These are phyloP conservation scores for Passer montanus DNA, from an alignment of 2,113 vertebrate species.

Conservation along the genomic window DNA sequence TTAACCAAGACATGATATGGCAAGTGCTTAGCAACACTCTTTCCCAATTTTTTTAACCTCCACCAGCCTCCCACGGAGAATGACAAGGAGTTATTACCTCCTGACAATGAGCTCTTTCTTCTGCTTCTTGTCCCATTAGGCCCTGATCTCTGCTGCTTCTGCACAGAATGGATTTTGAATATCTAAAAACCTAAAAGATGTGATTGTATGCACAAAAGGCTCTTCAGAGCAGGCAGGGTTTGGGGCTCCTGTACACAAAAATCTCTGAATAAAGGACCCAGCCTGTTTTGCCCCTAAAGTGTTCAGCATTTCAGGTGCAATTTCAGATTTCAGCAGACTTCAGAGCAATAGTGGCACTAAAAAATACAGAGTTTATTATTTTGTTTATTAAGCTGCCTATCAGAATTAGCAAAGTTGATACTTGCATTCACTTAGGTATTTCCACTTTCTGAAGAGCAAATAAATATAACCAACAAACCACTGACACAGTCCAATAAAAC, in stretches of 20 bases:
- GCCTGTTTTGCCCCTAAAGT: not conserved
- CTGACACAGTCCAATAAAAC: not conserved
- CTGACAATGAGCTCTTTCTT: conserved; percentile 67
- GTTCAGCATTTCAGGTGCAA: not conserved
- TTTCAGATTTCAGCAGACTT: not conserved
- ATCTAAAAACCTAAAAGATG: not conserved
- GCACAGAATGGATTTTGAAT: conserved; percentile 29
- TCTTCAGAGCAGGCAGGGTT: not conserved
- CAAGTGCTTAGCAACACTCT: conserved; percentile 49
- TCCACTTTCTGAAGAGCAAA: not conserved
- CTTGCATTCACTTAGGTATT: rapidly evolving
- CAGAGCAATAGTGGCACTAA: not conserved
- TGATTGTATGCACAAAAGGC: not conserved
- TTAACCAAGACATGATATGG: not conserved
- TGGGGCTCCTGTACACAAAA: not conserved
- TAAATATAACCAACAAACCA: not conserved
- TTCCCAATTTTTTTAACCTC: conserved; percentile 45
- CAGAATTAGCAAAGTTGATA: not conserved
- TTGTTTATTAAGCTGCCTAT: not conserved
- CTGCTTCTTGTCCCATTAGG: conserved; percentile 62
- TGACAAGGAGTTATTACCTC: conserved; percentile 65
- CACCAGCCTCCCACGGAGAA: conserved; percentile 59
- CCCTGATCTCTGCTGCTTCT: conserved; percentile 54
- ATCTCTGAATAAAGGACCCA: not conserved
- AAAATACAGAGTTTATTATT: not conserved